Evolutionary conservation across 2,113 vertebrate genomes (phyloP).

Genomic region (Shinisaurus crocodilurus): DNA sequence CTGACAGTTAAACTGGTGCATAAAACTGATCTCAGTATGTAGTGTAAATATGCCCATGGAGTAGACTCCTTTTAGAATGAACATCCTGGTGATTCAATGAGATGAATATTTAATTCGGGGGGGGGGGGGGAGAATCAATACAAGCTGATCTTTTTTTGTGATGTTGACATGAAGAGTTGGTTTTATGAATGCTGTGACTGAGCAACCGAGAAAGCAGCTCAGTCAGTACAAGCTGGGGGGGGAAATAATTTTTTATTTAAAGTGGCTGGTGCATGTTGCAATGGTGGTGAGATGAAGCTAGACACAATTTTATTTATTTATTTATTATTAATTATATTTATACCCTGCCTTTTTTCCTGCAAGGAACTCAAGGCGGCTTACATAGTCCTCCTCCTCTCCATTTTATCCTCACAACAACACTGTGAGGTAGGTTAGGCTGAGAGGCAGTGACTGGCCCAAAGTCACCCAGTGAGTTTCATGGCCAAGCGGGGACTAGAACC

Average conservation of each 20-base stretch:
- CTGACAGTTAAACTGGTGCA: neutral
- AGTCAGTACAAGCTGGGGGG: neutral
- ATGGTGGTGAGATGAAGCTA: neutral
- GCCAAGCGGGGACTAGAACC: no score
- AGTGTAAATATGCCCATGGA: neutral
- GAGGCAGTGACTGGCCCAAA: no score
- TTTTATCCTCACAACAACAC: no score
- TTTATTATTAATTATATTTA: no score
- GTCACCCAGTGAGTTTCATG: no score
- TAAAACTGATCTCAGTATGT: neutral
- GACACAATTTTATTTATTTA: no score
- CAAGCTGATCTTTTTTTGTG: neutral
- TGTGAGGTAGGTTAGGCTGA: no score
- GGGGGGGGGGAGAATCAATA: neutral
- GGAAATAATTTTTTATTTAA: neutral
- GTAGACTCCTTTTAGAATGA: neutral
- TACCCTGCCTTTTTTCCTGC: no score
- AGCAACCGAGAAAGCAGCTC: neutral
- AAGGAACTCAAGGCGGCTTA: no score
- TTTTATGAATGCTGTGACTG: neutral
- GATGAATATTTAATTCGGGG: neutral
- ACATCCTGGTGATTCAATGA: neutral
- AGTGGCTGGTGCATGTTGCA: neutral
- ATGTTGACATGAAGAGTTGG: neutral
- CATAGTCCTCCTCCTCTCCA: no score